phyloP scores from a whole-genome alignment of 2,888 invertebrate genomes.

The Tubulanus polymorphus region DNA sequence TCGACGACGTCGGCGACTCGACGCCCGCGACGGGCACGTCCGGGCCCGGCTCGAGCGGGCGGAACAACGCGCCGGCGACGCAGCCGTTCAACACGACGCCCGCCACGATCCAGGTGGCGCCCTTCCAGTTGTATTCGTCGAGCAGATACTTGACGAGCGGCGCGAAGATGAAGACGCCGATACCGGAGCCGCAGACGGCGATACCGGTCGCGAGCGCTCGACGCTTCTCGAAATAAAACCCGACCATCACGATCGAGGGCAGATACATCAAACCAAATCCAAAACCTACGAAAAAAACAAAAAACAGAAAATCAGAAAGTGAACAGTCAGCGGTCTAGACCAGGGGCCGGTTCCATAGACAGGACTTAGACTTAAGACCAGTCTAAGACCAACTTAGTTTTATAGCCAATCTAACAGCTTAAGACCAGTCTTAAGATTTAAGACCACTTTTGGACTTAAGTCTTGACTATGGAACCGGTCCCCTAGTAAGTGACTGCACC shows the following conservation, averaged over 20 bases:
- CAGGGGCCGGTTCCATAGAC: no score
- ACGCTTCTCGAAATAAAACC: slow-evolving; percentile 96
- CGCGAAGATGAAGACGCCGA: slow-evolving; percentile 82
- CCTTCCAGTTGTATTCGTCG: slow-evolving; percentile 67
- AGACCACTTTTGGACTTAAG: no score
- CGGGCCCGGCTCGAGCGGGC: slow-evolving; percentile 64
- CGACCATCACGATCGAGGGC: slow-evolving; percentile 90
- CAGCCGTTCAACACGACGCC: slow-evolving; percentile 74
- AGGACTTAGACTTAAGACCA: no score
- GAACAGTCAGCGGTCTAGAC: no score
- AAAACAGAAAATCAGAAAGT: no score
- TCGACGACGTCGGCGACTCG: no score
- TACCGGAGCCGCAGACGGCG: slow-evolving; percentile 93
- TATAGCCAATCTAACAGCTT: no score
- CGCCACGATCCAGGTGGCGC: slow-evolving; percentile 72
- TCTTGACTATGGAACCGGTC: no score
- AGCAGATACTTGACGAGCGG: slow-evolving; percentile 71
- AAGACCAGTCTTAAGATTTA: no score
- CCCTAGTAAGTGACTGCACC: no score
- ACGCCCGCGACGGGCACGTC: background rate
- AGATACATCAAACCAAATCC: slow-evolving; percentile 94
- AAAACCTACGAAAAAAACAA: slow-evolving; percentile 62
- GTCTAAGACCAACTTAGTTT: no score
- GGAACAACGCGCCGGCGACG: slow-evolving; percentile 74
- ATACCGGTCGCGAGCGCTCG: slow-evolving; percentile 92